Evolutionary conservation across 1,140 invertebrate species (phyloP).

Genomic region (Drusus annulatus): DNA sequence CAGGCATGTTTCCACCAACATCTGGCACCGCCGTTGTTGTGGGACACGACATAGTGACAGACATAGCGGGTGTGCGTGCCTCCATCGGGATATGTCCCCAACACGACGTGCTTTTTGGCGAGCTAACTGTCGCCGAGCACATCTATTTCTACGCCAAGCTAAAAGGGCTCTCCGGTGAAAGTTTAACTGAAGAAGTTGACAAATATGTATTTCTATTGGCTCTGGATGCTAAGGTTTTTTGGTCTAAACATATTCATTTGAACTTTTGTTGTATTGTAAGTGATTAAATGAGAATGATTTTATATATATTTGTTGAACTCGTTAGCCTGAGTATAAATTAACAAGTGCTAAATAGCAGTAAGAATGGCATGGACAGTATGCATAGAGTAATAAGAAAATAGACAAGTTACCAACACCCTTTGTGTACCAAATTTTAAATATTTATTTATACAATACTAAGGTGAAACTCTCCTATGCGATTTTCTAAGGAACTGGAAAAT

Average conservation of each 20-base stretch:
- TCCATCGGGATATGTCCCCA: constrained; percentile 93
- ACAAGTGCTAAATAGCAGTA: no score
- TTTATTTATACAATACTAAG: no score
- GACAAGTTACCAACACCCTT: no score
- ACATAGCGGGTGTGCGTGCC: constrained; percentile 73
- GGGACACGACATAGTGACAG: constrained; percentile 77
- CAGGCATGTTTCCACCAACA: constrained; percentile 81
- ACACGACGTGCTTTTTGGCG: constrained; percentile 94
- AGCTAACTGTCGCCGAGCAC: constrained; percentile 92
- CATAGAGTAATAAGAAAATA: no score
- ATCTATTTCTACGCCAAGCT: constrained; percentile 88
- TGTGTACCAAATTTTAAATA: no score
- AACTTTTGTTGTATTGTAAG: constrained; percentile 39
- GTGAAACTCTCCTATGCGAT: no score
- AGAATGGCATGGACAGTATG: no score
- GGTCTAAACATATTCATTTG: no score
- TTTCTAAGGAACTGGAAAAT: no score
- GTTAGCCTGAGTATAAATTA: no score
- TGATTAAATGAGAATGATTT: background rate
- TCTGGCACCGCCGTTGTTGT: constrained; percentile 80
- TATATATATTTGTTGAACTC: no score
- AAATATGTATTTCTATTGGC: constrained; percentile 81
- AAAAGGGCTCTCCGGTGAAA: constrained; percentile 77
- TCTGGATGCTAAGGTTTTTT: constrained; percentile 70
- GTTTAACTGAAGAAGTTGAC: constrained; percentile 71